Evolutionary conservation across 2,113 vertebrate species (phyloP).

Genomic region (Phalacrocorax brasilianus): DNA sequence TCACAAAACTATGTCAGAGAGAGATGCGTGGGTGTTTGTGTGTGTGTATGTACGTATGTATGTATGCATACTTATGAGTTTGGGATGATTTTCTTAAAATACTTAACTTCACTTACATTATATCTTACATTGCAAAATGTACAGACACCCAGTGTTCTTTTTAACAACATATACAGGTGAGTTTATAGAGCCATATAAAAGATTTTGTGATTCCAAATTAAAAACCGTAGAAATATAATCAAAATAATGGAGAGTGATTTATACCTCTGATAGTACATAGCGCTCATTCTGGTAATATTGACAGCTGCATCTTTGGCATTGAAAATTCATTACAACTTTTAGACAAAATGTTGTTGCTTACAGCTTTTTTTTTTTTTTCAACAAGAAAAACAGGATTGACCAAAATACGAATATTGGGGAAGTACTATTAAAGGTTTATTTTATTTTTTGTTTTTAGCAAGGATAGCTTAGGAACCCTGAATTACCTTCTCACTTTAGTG

Average conservation of each 20-base stretch:
- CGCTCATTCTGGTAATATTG: constrained; percentile 68
- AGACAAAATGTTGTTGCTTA: constrained; percentile 77
- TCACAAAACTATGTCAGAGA: constrained; percentile 75
- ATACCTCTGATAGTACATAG: constrained; percentile 75
- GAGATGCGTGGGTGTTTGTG: constrained; percentile 56
- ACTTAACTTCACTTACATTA: constrained; percentile 77
- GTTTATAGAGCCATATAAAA: constrained; percentile 78
- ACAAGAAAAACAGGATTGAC: constrained; percentile 69
- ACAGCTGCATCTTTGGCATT: constrained; percentile 86
- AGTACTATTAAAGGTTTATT: constrained; percentile 71
- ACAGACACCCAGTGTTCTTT: constrained; percentile 79
- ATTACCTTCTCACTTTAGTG: constrained; percentile 75
- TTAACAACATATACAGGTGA: constrained; percentile 79
- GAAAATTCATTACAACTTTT: constrained; percentile 78
- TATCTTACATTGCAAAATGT: constrained; percentile 84
- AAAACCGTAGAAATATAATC: constrained; percentile 79
- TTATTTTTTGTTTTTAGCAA: constrained; percentile 62
- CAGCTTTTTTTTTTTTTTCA: constrained; percentile 50
- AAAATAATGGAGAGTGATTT: constrained; percentile 73
- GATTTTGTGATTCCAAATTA: constrained; percentile 73
- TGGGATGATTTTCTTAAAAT: constrained; percentile 74
- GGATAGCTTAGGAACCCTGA: constrained; percentile 81
- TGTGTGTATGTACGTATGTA: not conserved
- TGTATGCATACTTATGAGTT: constrained; percentile 48
- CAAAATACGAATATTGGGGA: constrained; percentile 70